Evolutionary conservation across 2,113 vertebrate genomes (phyloP), one percentile per base, ranked within the genome.

Genomic region (Miniopterus natalensis): DNA sequence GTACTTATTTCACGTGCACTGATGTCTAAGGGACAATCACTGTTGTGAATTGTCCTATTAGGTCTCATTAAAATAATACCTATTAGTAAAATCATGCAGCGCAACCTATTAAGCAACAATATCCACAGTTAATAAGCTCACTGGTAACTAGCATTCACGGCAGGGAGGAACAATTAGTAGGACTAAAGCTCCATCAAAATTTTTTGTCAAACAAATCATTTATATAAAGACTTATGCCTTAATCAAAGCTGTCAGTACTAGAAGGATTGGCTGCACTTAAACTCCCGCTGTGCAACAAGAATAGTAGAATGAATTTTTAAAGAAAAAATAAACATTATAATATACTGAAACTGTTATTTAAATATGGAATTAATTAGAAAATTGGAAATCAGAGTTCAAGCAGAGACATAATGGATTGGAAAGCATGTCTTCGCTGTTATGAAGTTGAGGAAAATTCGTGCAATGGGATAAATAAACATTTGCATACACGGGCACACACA

Each of bases 311-410:
- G 63, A 42, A 55, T 11, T 53, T 90, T 61, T 78, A 21, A 81
- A 53, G 45, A 25, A 77, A 90, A 93, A 84, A 25, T 36, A 75
- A 12, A 66, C 74, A 21, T 14, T 53, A 5, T 59, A 49, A 36
- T 90, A 70, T 51, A 65, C n/a, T 17, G 23, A 36, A 53, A 36
- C 53, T 71, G 51, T 42, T 92, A 77, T 49, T 94, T 87, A 80
- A 91, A 61, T 71, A 36, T 51, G 70, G 17, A 75, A 11, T 84
- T 94, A 74, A 94, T 93, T 88, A 59, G 87, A 87, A 95, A 84
- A 84, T 87, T 93, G 68, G n/a, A 89, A 86, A 79, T 79, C 88
- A 55, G 77, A 45, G 23, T 88, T 81, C 27, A 42, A 77, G 15
- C n/a, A 91, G 53, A 40, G 79, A 73, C 53, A 85, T 20, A 75